phyloP scores from a whole-genome alignment of 2,113 vertebrate genomes.

The Eidolon helvum region DNA sequence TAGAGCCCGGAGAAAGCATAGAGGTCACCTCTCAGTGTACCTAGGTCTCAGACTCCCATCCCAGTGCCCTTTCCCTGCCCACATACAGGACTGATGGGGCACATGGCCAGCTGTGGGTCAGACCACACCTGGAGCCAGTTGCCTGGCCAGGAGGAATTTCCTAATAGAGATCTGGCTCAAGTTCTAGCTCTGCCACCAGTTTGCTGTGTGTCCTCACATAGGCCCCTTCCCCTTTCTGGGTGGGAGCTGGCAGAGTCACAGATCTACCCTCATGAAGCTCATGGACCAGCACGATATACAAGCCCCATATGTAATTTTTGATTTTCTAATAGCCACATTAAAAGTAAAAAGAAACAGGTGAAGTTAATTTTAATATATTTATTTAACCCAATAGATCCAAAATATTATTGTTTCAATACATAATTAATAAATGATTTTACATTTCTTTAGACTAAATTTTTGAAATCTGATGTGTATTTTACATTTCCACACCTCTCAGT shows the following conservation, averaged over 20 bases:
- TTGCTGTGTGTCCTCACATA: neutral
- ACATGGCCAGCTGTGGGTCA: neutral
- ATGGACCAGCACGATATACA: neutral
- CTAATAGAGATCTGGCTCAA: neutral
- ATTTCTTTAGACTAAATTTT: neutral
- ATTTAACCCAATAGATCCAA: neutral
- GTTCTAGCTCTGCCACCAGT: neutral
- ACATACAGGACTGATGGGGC: neutral
- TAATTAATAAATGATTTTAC: neutral
- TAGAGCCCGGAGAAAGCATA: neutral
- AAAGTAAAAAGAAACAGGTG: neutral
- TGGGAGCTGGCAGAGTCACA: too few relatives aligned
- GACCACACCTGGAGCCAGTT: neutral
- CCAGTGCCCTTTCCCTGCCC: neutral
- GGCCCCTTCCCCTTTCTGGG: neutral
- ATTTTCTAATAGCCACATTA: neutral
- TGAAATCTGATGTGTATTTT: neutral
- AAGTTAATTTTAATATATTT: conserved; percentile 31
- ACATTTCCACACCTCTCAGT: neutral
- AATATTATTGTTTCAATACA: neutral
- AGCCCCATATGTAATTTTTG: neutral
- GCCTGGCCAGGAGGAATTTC: neutral
- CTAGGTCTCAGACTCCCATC: neutral
- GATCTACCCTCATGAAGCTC: neutral
- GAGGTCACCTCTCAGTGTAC: neutral